Evolutionary conservation across 2,888 invertebrate species (phyloP), one percentile per base, ranked within the genome.

Genomic region (Mythimna albipuncta): DNA sequence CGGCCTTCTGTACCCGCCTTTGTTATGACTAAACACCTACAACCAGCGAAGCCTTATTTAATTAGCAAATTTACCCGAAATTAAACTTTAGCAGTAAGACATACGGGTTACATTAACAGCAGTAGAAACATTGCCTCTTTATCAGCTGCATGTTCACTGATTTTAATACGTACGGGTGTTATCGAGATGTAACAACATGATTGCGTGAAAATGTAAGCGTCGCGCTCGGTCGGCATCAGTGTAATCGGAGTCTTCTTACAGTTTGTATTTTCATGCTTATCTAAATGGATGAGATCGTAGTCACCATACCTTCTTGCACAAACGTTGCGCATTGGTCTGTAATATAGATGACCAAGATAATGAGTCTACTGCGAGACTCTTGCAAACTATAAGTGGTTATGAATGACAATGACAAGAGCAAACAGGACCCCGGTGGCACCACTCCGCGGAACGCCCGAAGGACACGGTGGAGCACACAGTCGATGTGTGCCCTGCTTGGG

Each of bases 151-250:
- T 71, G 71, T 85, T 81, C 77, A 85, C 69, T 79, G 76, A 79
- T 79, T 77, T 68, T 81, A 84, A 78, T 66, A 66, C 73, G 72
- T 66, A 66, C 73, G 72, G 76, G 66, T 82, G 85, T 72, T 74
- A 10, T 57, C n/a, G 61, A 74, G 79, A 74, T 83, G 79, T 85
- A 82, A 69, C 66, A 63, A 83, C 74, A 79, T 72, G 79, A 82
- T 85, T 74, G 79, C 65, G 58, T 85, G 79, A 63, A 85, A 74
- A 79, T 65, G 41, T 63, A 72, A 65, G 64, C 69, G 38, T 64
- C 52, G 57, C 32, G 38, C n/a, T 57, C n/a, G 35, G 59, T 57
- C 74, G 41, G 55, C 63, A 58, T 77, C 62, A n/a, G 50, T 74
- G 67, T 72, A 72, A 77, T 82, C 52, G 4, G 44, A 47, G 10